A percentile compares a stretch with the other conserved stretches of the same genome.
phyloP scores from a whole-genome alignment of 2,888 invertebrate genomes.

The Tenodera sinensis region DNA sequence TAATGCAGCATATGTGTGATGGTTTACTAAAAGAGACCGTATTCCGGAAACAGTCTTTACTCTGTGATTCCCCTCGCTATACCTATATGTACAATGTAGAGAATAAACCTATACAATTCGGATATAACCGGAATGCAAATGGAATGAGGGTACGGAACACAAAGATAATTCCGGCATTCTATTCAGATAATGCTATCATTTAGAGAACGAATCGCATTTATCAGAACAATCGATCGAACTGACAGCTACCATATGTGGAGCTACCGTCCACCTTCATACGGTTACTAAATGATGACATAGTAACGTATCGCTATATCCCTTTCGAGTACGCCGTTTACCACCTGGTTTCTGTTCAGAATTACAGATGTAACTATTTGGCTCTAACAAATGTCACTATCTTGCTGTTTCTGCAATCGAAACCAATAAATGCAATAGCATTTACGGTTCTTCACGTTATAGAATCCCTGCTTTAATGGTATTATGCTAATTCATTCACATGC shows the following conservation, averaged over 20 bases:
- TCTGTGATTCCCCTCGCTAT: neutral
- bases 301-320: neutral
- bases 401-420: too few relatives aligned
- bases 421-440: too few relatives aligned
- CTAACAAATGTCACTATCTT: too few relatives aligned
- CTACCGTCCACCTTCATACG: neutral
- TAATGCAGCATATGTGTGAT: neutral
- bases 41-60: neutral
- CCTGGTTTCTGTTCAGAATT: neutral
- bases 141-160: neutral
- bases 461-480: too few relatives aligned
- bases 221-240: neutral
- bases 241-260: neutral
- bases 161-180: neutral
- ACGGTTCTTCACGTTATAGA: too few relatives aligned
- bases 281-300: neutral
- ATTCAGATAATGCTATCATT: neutral
- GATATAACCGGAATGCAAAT: neutral
- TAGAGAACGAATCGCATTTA: neutral
- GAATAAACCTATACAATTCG: neutral
- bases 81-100: neutral
- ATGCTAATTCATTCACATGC: too few relatives aligned
- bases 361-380: neutral
- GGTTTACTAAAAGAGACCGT: neutral
- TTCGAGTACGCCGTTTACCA: neutral